Evolutionary conservation across 1,140 invertebrate genomes (phyloP), one percentile per base, ranked within the genome.

Genomic region (Littorina saxatilis): DNA sequence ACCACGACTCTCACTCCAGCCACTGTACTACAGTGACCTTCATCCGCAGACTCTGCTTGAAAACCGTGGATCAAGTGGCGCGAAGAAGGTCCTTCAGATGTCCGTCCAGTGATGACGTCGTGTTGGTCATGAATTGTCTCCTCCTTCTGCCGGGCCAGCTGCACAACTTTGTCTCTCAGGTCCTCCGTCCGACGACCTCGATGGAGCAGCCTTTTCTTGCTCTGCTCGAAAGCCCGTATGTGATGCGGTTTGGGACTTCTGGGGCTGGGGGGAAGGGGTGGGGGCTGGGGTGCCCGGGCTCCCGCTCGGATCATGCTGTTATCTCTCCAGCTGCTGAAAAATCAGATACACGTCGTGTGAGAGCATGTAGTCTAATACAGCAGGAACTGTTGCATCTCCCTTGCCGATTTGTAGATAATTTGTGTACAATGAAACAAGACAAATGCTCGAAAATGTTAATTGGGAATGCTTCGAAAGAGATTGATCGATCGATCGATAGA

Each of bases 161-260:
- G 55, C n/a, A 78, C 76, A 5, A 78, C 76, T 29, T 35, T 61
- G 9, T 78, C 35, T 20, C 76, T 32, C 55, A 78, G 58, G 27
- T 43, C 43, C 23, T 35, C 55, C 39, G 76, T 55, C 55, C 29
- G 55, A 20, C 76, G 76, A 1, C 2, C 55, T n/a, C 76, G 37
- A 11, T 40, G 29, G 23, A 63, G 32, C 11, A 61, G n/a, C 37
- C 55, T 17, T 1, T 29, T 39, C 32, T 27, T 40, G 35, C 1
- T 1, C 1, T 76, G n/a, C 27, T 58, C 50, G 20, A 4, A 4
- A 2, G 1, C 37, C 13, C 35, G 27, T 32, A 15, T 43, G 50
- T 35, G 9, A 27, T 47, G 35, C 0, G 35, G 17, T 43, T 43
- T 58, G 17, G 17, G 55, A 13, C 32, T 5, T 9, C 11, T 37